These are phyloP conservation scores for Pelmatolapia mariae DNA, from an alignment of 2,113 vertebrate species.

Conservation along the genomic window DNA sequence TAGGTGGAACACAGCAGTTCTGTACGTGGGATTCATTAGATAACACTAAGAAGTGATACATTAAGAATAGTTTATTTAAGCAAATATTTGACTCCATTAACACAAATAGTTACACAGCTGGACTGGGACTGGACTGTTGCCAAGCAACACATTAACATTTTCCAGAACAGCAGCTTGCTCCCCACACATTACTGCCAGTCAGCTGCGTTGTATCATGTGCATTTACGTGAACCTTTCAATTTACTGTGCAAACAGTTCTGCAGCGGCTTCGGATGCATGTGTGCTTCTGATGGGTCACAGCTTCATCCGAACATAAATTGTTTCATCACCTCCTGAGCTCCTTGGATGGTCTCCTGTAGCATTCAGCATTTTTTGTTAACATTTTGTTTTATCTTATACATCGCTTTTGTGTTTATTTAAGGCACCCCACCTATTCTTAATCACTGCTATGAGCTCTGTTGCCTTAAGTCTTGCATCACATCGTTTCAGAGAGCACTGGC, in stretches of 20 bases:
- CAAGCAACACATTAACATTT: neutral
- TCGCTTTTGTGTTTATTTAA: neutral
- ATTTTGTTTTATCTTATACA: neutral
- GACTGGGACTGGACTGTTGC: neutral
- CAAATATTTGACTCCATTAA: neutral
- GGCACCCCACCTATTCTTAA: neutral
- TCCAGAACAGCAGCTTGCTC: neutral
- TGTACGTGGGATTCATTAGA: neutral
- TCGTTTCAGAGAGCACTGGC: neutral
- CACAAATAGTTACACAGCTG: neutral
- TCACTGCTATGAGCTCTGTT: neutral
- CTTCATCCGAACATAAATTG: neutral
- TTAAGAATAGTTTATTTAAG: neutral
- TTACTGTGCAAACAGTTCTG: neutral
- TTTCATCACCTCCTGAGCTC: neutral
- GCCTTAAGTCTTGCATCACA: neutral
- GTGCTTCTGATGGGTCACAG: neutral
- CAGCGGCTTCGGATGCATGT: fast-evolving
- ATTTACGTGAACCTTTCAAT: neutral
- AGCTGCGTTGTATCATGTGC: neutral
- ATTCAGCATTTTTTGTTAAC: neutral
- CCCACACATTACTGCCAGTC: neutral
- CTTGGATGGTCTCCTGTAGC: neutral
- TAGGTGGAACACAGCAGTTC: neutral
- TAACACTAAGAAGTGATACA: neutral